Conservation (phyloP, 2,888 invertebrate species). For the Cataglyphis cursor region DNA sequence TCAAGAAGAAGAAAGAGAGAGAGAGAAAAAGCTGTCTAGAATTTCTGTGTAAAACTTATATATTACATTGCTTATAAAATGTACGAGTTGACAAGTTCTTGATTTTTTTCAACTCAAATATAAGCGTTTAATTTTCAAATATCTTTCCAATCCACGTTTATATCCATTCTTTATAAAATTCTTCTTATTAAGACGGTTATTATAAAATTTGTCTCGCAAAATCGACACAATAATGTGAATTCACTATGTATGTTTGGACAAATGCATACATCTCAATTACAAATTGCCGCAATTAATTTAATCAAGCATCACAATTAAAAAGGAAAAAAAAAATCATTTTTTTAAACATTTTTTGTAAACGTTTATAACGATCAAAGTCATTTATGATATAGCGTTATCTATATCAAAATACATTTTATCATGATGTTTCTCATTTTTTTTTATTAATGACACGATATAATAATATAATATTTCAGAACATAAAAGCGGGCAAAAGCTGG, state of each 20-base stretch:
- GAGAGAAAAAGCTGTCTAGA: no score
- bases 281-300: neutral
- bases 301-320: neutral
- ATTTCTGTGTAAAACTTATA: neutral
- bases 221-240: neutral
- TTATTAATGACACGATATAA: neutral
- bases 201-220: no score
- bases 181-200: no score
- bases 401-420: neutral
- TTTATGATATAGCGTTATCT: neutral
- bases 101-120: constrained; percentile 37
- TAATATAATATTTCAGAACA: constrained; percentile 10
- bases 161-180: neutral
- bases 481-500: neutral
- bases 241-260: no score
- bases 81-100: constrained; percentile 48
- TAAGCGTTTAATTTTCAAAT: constrained; percentile 1
- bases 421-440: constrained; percentile 25
- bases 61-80: constrained; percentile 16
- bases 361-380: neutral
- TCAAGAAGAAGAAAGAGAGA: no score
- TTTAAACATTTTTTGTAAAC: neutral
- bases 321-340: neutral
- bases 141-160: neutral
- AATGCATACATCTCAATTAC: no score